Evolutionary conservation across 2,113 vertebrate genomes (phyloP), one percentile per base, ranked within the genome.

Genomic region (Salvelinus sp.): DNA sequence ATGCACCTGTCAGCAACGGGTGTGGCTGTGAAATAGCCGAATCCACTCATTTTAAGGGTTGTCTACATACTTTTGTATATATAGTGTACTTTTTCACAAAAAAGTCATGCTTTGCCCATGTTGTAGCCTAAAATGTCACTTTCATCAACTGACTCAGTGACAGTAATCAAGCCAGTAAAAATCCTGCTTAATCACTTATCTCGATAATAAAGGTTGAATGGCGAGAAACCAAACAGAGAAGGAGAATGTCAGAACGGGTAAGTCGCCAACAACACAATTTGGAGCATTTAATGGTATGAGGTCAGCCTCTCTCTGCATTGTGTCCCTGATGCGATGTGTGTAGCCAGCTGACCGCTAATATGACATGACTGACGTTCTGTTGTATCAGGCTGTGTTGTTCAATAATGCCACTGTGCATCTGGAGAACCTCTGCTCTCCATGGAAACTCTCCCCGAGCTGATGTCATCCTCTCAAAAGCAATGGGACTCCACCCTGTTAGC

Each of bases 401-500:
- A 90, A 83, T 82, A 69, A 80, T 77, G 74, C 65, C 82, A 76
- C 80, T 90, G 90, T 90, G 72, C 80, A 85, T 86, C 81, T 86
- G 85, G 82, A 88, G 77, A 83, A 86, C 85, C 83, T 44, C 7
- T 44, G 83, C 86, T 65, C 25, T 28, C 27, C 27, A 18, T 88
- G 86, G 86, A 88, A 79, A n/a, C n/a, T 76, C 80, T 89, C 87
- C 88, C 88, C 30, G 70, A 69, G 79, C 76, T 91, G 90, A 91
- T 84, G 88, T 92, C 90, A 91, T 69, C 77, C 81, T 74, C 33
- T 64, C 79, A 79, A 10, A 28, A 71, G 77, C 80, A 70, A 82
- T 84, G 77, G 65, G 77, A 69, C 88, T 60, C 82, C 88, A 84
- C 88, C 90, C 90, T 86, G 73, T 67, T 70, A 72, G 14, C 0